These are phyloP conservation scores for Imbricaverruca yamaguchii DNA, from an alignment of 2,888 invertebrate species.

Conservation along the genomic window DNA sequence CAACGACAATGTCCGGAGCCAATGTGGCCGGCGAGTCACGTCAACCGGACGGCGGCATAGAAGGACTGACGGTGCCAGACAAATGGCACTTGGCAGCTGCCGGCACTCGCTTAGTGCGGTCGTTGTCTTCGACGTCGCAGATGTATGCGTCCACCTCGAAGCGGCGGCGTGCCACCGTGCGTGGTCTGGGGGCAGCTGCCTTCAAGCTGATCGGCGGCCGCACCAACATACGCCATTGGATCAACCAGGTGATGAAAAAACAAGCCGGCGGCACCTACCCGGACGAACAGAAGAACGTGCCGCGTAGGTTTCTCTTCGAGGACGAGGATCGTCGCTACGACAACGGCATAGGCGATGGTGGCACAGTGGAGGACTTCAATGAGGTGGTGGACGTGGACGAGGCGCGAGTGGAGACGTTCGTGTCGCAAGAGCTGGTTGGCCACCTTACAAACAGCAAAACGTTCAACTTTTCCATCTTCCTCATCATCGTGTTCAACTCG, in stretches of 20 bases:
- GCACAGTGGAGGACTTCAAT: neutral
- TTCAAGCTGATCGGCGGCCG: conserved; percentile 10
- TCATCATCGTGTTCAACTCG: conserved; percentile 37
- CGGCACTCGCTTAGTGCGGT: neutral
- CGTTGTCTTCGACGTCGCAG: neutral
- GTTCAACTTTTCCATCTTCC: conserved; percentile 35
- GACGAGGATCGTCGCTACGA: conserved; percentile 5
- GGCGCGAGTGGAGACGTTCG: conserved; percentile 1
- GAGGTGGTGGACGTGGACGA: conserved; percentile 15
- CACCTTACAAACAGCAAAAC: conserved; percentile 14
- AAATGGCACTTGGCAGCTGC: neutral
- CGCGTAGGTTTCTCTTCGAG: neutral
- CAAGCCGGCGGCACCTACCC: neutral
- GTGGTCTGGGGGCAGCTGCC: neutral
- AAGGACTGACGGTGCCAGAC: neutral
- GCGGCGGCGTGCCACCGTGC: neutral
- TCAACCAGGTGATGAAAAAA: conserved; percentile 4
- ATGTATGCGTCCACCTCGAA: no score
- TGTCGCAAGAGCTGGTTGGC: conserved; percentile 4
- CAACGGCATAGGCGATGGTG: neutral
- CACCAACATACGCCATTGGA: conserved; percentile 14
- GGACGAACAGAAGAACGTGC: neutral
- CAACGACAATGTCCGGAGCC: no score
- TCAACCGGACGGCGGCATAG: conserved; percentile 38
- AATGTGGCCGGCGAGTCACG: no score